phyloP scores from a whole-genome alignment of 37 sponge, comb jelly and placozoan species.

The Bolinopsis microptera region DNA sequence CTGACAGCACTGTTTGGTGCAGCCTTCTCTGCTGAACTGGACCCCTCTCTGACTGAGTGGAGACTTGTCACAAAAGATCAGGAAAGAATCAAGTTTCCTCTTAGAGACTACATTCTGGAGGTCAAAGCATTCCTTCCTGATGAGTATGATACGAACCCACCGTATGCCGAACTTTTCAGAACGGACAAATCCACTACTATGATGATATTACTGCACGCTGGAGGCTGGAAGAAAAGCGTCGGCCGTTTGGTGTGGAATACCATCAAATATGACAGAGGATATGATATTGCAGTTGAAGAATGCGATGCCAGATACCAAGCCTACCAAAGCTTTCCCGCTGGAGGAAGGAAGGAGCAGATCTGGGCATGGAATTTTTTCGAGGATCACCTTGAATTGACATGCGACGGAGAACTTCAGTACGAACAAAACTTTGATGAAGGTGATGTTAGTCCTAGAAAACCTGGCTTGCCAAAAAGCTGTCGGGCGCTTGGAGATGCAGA shows the following conservation, averaged over 20 bases:
- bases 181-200: neutral
- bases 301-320: neutral
- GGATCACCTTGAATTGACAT: neutral
- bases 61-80: neutral
- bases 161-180: neutral
- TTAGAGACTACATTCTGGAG: slow-evolving; percentile 9
- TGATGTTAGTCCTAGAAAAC: neutral
- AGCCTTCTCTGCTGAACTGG: neutral
- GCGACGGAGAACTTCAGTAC: neutral
- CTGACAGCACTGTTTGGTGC: neutral
- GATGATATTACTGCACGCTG: neutral
- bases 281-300: neutral
- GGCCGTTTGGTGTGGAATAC: neutral
- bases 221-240: neutral
- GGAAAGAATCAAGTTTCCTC: neutral
- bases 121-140: neutral
- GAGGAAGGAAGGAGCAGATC: neutral
- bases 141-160: neutral
- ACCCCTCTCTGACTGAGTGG: neutral
- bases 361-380: neutral
- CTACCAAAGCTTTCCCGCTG: neutral
- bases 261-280: neutral
- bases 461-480: neutral
- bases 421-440: neutral
- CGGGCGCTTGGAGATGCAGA: neutral